Percentiles rank a stretch among this genome's conserved stretches.
Evolutionary conservation across 1,140 invertebrate species (phyloP).

Genomic region (Scaptomyza montana): DNA sequence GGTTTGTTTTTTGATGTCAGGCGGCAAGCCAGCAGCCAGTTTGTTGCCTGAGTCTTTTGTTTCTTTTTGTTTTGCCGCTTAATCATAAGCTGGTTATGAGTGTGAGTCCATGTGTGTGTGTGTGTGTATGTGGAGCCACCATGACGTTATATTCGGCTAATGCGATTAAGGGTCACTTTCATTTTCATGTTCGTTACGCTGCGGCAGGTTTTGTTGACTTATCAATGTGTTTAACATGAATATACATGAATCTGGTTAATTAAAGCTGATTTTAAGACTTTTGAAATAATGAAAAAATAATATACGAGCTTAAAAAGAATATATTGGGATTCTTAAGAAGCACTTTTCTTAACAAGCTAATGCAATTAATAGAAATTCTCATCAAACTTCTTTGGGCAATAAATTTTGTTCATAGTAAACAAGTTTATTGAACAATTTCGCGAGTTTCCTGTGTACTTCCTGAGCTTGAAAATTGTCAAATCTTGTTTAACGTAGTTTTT

Average conservation of each 20-base stretch:
- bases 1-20: conserved; percentile 55
- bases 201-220: conserved; percentile 13
- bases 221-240: conserved; percentile 12
- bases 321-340: too few species aligned
- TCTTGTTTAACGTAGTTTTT: conserved; percentile 31
- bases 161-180: conserved; percentile 35
- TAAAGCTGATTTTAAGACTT: conserved; percentile 3
- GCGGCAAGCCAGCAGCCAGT: conserved; percentile 29
- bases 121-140: conserved; percentile 12
- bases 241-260: conserved; percentile 10
- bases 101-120: neutral
- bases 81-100: conserved; percentile 24
- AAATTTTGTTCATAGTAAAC: too few species aligned
- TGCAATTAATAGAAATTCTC: too few species aligned
- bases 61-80: conserved; percentile 18
- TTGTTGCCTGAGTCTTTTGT: conserved; percentile 55
- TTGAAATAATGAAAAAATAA: neutral
- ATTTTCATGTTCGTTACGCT: conserved; percentile 17
- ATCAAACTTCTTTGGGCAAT: too few species aligned
- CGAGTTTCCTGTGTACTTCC: neutral
- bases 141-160: conserved; percentile 22
- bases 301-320: too few species aligned
- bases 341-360: too few species aligned
- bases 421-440: neutral
- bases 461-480: conserved; percentile 21